Percentiles rank a stretch among this genome's conserved stretches.
Conservation (phyloP, 2,113 vertebrate genomes). For the Prunella himalayana region DNA sequence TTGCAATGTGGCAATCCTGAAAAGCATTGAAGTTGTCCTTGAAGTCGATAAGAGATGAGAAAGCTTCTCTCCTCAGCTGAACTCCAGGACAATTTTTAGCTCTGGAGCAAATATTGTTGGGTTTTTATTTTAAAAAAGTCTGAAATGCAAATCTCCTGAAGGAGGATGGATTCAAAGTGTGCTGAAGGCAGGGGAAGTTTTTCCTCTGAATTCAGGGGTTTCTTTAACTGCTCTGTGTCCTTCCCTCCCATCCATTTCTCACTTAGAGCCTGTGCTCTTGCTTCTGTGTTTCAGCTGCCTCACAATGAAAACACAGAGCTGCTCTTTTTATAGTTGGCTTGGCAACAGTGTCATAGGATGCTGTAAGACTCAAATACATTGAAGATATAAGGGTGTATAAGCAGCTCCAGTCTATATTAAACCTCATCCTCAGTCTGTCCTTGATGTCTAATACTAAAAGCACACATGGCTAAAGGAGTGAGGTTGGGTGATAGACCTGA, state of each 20-base stretch:
- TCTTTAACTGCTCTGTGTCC: background rate
- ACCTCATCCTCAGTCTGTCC: background rate
- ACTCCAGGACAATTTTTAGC: background rate
- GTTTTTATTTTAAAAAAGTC: background rate
- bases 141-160: background rate
- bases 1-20: conserved; percentile 8
- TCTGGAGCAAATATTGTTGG: background rate
- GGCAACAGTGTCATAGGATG: background rate
- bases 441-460: background rate
- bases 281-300: background rate
- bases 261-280: background rate
- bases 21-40: conserved; percentile 1
- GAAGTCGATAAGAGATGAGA: background rate
- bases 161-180: background rate
- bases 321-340: background rate
- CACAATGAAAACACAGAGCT: background rate
- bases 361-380: background rate
- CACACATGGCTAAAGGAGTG: background rate
- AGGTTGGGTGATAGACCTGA: background rate
- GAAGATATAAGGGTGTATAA: background rate
- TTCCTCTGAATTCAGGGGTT: background rate
- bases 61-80: conserved; percentile 7
- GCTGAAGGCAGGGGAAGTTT: background rate
- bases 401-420: background rate
- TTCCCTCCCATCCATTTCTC: background rate